phyloP scores from a whole-genome alignment of 1,140 invertebrate species.

The Pseudomyrmex concolor region DNA sequence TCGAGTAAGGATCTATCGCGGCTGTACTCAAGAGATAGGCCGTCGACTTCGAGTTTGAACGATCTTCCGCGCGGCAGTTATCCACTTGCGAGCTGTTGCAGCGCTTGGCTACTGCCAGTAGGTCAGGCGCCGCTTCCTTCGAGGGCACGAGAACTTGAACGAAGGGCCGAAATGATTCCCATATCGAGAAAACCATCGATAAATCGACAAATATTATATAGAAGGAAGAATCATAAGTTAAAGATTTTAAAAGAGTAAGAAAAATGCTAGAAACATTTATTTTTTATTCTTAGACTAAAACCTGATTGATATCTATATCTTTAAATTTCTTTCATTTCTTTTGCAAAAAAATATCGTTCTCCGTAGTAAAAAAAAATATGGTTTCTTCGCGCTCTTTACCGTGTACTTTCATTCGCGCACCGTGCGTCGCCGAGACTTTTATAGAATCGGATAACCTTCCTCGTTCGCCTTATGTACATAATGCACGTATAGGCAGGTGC shows the following conservation, averaged over 20 bases:
- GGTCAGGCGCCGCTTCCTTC: conserved; percentile 81
- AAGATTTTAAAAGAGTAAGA: too few species aligned
- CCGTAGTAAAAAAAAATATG: neutral
- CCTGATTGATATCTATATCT: too few species aligned
- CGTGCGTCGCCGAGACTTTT: conserved; percentile 30
- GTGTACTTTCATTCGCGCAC: conserved; percentile 8
- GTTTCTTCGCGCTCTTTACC: neutral
- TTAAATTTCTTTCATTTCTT: too few species aligned
- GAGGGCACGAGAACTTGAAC: conserved; percentile 78
- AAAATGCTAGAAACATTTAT: neutral
- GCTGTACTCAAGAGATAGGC: conserved; percentile 27
- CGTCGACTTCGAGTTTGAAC: conserved; percentile 69
- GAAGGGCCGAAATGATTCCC: conserved; percentile 44
- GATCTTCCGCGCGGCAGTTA: conserved; percentile 75
- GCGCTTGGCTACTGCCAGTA: conserved; percentile 78
- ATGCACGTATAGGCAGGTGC: conserved; percentile 70
- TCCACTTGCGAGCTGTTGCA: conserved; percentile 77
- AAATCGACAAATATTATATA: neutral
- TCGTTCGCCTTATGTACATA: conserved; percentile 26
- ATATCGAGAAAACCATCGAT: conserved; percentile 14
- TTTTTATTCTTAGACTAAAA: neutral
- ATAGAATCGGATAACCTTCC: conserved; percentile 59
- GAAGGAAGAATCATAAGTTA: too few species aligned
- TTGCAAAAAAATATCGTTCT: too few species aligned
- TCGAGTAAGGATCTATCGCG: conserved; percentile 58